Evolutionary conservation across 2,888 invertebrate genomes (phyloP), one percentile per base, ranked within the genome.

Genomic region (Spilarctia lutea): DNA sequence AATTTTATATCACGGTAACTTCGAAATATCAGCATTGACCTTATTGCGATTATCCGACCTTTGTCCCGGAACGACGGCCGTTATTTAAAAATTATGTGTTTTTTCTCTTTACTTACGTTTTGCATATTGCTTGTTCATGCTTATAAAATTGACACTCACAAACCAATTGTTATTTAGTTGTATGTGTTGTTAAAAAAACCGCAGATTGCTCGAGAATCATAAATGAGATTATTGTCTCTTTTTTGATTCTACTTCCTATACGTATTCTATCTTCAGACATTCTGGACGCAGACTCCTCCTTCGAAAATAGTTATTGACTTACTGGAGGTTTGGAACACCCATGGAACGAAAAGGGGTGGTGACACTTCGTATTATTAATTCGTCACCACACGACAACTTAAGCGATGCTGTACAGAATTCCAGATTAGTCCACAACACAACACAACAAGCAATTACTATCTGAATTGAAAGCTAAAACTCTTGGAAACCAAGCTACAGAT

Each of bases 1-100:
- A n/a, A n/a, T n/a, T n/a, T n/a, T n/a, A 60, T 60, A 30, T 60
- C 16, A 73, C 69, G 74, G 65, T 65, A 56, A 63, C 42, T 72
- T 76, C 72, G 56, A 76, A 65, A 75, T 78, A 27, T 56, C 63
- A 76, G 33, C 77, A 77, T 77, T 84, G 78, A 80, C 75, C 78
- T 75, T 69, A 71, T 70, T 73, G 45, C 33, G 16, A 24, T 63
- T 33, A 24, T 69, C 52, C 73, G 69, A 33, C 20, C 63, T 63
- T 71, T 60, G 16, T 16, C 16, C 33, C 69, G 33, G 71, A 74
- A 72, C 71, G 33, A 60, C 70, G 68, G 45, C 68, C 65, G 75
- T 75, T 80, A 71, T 13, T 75, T 74, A 73, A 73, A 76, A 76
- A 33, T 27, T 24, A 79, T 76, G 72, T 67, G 60, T 75, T 68